Evolutionary conservation across 2,113 vertebrate species (phyloP), one percentile per base, ranked within the genome.

Genomic region (Nothocercus nigrocapillus): DNA sequence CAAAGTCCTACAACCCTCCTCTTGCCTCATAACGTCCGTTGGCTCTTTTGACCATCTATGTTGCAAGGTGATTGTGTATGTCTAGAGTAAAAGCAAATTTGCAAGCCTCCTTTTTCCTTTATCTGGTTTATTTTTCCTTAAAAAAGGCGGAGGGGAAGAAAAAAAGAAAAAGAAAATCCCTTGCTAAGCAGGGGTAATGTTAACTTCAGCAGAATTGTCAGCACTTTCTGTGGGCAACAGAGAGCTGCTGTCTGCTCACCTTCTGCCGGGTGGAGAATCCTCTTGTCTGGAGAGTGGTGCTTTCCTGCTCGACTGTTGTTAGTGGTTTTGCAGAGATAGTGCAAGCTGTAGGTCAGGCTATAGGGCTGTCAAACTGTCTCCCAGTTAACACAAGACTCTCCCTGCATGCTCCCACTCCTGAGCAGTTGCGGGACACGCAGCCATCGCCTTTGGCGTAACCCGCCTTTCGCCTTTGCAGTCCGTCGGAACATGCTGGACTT

Each of bases 401-500:
- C n/a, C 27, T 2, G 8, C 22, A 7, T 25, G 0, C 24, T 69
- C 66, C 64, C n/a, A 15, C 53, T 45, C 32, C 16, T 0, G 0
- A 54, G 68, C 53, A 32, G 59, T 5, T 19, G n/a, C 19, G 44
- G 58, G 36, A 5, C 0, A 0, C 1, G 15, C 25, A 30, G 11
- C 47, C 17, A 0, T 5, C 22, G 62, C 69, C 54, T 42, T 19
- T 2, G 2, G 22, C 0, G 1, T 18, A 19, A 7, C 1, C n/a
- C 68, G 27, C 19, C 27, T 10, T 15, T 8, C 30, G 15, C 11
- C 51, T 10, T 62, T 70, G 13, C 97, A 99, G 99, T 99, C 30
- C 98, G 98, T 87, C 97, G 99, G 96, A 99, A 99, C 96, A 98
- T 98, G 97, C 96, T 99, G 93, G 99, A 99, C 85, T 99, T 99